Evolutionary conservation across 2,888 invertebrate species (phyloP).

Genomic region (Eupithecia pulchellata): DNA sequence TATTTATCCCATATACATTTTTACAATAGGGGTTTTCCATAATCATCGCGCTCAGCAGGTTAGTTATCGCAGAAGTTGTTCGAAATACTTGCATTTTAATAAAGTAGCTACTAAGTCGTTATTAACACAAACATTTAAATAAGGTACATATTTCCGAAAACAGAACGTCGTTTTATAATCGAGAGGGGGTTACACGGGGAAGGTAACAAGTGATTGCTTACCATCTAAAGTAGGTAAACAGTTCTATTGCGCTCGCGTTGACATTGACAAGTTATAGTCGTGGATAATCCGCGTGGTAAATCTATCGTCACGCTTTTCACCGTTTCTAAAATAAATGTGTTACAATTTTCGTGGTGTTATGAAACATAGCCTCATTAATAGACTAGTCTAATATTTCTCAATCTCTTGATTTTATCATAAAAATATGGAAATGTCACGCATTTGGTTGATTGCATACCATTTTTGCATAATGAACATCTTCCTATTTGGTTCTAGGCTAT

Average conservation of each 20-base stretch:
- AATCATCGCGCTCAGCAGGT: too few relatives aligned
- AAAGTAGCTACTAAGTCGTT: too few relatives aligned
- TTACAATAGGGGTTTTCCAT: too few relatives aligned
- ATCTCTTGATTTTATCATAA: conserved; percentile 18
- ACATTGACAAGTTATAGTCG: conserved; percentile 51
- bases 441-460: conserved; percentile 7
- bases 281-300: conserved; percentile 48
- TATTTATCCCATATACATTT: too few relatives aligned
- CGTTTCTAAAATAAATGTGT: conserved; percentile 44
- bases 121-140: not conserved
- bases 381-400: not conserved
- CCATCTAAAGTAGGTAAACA: conserved; percentile 9
- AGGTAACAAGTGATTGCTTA: conserved; percentile 1
- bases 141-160: not conserved
- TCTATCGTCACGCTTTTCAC: conserved; percentile 52
- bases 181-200: not conserved
- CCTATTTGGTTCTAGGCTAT: conserved; percentile 18
- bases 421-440: conserved; percentile 11
- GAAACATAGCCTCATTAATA: conserved; percentile 9
- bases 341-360: conserved; percentile 46
- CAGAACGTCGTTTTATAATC: not conserved
- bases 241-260: conserved; percentile 40
- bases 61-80: too few relatives aligned
- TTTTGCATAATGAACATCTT: conserved; percentile 15
- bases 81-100: too few relatives aligned